Evolutionary conservation across 2,888 invertebrate species (phyloP).

Genomic region (Volucella inanis): DNA sequence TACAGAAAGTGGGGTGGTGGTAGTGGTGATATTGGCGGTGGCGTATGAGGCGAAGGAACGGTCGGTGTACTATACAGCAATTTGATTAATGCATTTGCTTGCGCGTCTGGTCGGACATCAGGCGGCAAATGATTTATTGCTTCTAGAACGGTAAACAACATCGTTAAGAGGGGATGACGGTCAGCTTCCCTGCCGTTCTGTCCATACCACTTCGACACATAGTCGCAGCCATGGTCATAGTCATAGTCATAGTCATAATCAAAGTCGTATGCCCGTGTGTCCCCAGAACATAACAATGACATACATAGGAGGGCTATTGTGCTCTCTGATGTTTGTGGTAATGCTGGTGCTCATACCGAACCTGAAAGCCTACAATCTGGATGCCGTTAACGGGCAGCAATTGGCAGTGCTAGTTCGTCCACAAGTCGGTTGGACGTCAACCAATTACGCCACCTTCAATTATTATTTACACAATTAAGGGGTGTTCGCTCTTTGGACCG

Average conservation of each 20-base stretch:
- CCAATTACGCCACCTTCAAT: slow-evolving; percentile 65
- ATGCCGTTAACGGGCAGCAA: slow-evolving; percentile 49
- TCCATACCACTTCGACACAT: neutral
- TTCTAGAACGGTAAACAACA: slow-evolving; percentile 66
- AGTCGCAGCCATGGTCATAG: neutral
- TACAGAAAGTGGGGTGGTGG: neutral
- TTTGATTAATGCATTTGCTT: slow-evolving; percentile 73
- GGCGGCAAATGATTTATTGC: slow-evolving; percentile 73
- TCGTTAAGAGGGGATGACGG: slow-evolving; percentile 35
- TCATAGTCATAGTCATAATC: slow-evolving; percentile 8
- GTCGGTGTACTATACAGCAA: slow-evolving; percentile 26
- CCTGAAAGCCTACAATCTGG: neutral
- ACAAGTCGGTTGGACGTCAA: slow-evolving; percentile 61
- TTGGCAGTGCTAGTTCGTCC: slow-evolving; percentile 50
- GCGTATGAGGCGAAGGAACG: neutral
- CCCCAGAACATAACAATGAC: slow-evolving; percentile 61
- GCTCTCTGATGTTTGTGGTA: slow-evolving; percentile 41
- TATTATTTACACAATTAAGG: slow-evolving; percentile 20
- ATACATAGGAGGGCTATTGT: slow-evolving; percentile 32
- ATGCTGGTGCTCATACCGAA: slow-evolving; percentile 10
- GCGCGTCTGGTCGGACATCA: slow-evolving; percentile 75
- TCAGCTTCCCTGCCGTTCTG: neutral
- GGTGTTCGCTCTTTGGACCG: neutral
- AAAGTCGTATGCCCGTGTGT: slow-evolving; percentile 50
- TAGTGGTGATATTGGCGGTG: neutral